phyloP scores from a whole-genome alignment of 1,140 invertebrate species.

The Drosophila paulistorum region DNA sequence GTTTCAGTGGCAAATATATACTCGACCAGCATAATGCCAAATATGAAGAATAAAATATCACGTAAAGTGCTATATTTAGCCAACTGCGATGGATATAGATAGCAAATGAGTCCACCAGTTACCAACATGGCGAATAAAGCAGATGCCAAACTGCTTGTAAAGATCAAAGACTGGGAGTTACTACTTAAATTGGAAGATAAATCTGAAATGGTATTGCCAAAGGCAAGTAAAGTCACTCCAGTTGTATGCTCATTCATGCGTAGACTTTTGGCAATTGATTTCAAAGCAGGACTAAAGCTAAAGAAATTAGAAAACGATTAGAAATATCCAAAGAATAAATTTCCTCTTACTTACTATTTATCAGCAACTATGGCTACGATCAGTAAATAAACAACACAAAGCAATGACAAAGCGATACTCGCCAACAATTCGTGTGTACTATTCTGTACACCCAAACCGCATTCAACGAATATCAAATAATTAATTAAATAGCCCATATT shows the following conservation, averaged over 20 bases:
- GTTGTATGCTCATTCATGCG: constrained; percentile 5
- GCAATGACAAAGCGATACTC: background rate
- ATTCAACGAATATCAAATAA: constrained; percentile 2
- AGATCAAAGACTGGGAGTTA: background rate
- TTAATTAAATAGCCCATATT: constrained; percentile 1
- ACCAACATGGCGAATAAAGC: background rate
- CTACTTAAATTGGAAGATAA: background rate
- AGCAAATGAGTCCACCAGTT: constrained; percentile 4
- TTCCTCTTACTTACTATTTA: background rate
- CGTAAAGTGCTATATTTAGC: background rate
- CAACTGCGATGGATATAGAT: background rate
- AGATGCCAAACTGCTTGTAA: background rate
- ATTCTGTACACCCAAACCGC: constrained; percentile 1
- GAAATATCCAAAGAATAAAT: too few relatives aligned
- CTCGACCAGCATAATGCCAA: background rate
- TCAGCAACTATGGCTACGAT: background rate
- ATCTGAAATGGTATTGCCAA: constrained; percentile 2
- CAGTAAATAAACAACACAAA: background rate
- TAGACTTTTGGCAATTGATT: background rate
- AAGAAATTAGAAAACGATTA: too few relatives aligned
- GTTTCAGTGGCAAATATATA: background rate
- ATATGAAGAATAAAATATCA: background rate
- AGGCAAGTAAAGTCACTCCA: background rate
- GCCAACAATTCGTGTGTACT: background rate
- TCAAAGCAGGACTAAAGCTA: background rate